Percentiles rank a stretch among this genome's conserved stretches.
Evolutionary conservation across 2,113 vertebrate species (phyloP).

Genomic region (Osmerus eperlanus): DNA sequence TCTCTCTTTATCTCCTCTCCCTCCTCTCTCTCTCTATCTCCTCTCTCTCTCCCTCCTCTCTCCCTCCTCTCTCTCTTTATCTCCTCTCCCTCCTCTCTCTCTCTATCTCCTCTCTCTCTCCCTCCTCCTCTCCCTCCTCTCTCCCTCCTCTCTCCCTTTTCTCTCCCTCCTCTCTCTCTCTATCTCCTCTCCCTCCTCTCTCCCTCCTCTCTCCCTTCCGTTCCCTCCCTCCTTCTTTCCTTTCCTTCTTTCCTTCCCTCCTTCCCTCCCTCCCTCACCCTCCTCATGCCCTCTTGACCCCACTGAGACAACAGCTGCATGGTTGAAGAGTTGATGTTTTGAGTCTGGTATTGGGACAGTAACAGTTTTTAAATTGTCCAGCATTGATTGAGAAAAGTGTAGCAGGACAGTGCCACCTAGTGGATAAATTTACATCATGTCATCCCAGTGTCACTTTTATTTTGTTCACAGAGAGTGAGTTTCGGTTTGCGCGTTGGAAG

Average conservation of each 20-base stretch:
- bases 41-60: neutral
- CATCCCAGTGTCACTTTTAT: neutral
- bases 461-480: slow-evolving; percentile 82
- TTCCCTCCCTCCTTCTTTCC: no score
- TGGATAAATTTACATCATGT: neutral
- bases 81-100: no score
- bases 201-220: no score
- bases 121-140: no score
- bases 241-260: no score
- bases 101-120: no score
- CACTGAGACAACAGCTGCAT: no score
- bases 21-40: no score
- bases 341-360: neutral
- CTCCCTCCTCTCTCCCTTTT: no score
- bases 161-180: neutral
- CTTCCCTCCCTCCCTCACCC: neutral
- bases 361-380: neutral
- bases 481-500: slow-evolving; percentile 92
- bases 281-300: neutral
- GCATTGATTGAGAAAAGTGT: neutral
- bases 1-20: no score
- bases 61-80: neutral
- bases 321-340: neutral
- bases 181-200: no score
- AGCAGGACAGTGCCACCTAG: neutral